Base-by-base conservation (phyloP, 1,140 invertebrate genomes). In the Portunus trituberculatus region DNA sequence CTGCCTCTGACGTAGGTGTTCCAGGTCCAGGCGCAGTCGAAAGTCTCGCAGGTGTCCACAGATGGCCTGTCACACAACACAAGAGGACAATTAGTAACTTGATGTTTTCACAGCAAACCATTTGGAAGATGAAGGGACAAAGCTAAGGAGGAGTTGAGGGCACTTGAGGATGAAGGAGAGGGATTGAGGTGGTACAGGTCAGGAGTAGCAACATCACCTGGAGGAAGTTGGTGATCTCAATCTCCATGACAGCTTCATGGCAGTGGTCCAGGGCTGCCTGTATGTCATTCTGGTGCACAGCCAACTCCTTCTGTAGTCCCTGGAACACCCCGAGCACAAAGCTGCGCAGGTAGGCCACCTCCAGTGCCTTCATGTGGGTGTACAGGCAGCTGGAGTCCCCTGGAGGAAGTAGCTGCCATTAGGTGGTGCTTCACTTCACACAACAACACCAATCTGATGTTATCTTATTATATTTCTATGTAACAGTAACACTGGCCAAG, bases 201-300 rank as follows among this genome's bases (percentile, higher is more conserved):
- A 59, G 16, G 52, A 59, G 1, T 6, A 59, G 52, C 52, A 12
- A 10, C 12, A 83, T 96, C 96, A 97, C 97, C 96, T 97, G 97
- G 4, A 98, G 96, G 96, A 98, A 98, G 96, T 98, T 97, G 0
- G 98, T 98, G 32, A 98, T 98, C 96, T 98, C 98, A 94, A 98
- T 98, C 96, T 98, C 98, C 52, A 98, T 97, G 0, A 98, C 97
- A 29, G 97, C 97, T 97, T 98, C 98, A 95, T 98, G 97, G 96
- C 98, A 98, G 96, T 98, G 98, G 96, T 98, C 98, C 59, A 98
- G 98, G n/a, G 98, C 98, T 29, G 98, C 97, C 95, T 98, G 97
- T 96, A 98, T 97, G 96, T 98, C 98, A 82, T 97, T 97, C 29
- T 97, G 97, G 96, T 98, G 97, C 7, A 98, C 96, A 45, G 97